Percentiles rank a stretch among this genome's conserved stretches.
Conservation (phyloP, 92 coral and sea anemone genomes). For the Palythoa grandis region DNA sequence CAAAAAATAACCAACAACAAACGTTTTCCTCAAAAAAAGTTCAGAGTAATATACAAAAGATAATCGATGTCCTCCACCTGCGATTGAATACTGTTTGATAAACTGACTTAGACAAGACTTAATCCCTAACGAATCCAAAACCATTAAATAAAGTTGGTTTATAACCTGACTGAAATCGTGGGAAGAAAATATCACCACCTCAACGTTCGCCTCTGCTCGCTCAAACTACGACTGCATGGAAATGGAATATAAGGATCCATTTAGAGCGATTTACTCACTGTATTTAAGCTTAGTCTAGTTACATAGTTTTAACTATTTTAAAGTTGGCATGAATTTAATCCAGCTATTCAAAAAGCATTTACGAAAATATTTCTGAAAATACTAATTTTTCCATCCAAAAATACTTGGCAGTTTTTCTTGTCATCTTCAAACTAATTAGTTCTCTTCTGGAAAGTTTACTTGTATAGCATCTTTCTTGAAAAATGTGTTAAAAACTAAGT, state of each 20-base stretch:
- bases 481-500: neutral
- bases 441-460: neutral
- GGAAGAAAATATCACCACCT: neutral
- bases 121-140: too few relatives aligned
- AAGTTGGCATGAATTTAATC: neutral
- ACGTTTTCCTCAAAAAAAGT: too few relatives aligned
- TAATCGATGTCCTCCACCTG: too few relatives aligned
- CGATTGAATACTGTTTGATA: too few relatives aligned
- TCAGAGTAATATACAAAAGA: too few relatives aligned
- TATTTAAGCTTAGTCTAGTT: neutral
- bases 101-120: too few relatives aligned
- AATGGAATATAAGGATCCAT: too few relatives aligned
- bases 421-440: neutral
- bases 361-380: neutral
- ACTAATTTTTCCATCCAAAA: neutral
- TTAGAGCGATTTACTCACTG: neutral
- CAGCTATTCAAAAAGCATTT: neutral
- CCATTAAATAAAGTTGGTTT: too few relatives aligned
- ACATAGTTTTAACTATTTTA: neutral
- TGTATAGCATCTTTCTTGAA: neutral
- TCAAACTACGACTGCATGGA: too few relatives aligned
- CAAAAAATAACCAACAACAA: too few relatives aligned
- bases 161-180: neutral
- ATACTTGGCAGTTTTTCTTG: neutral
- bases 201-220: neutral